Percentiles rank a stretch among this genome's conserved stretches.
phyloP scores from a whole-genome alignment of 2,113 vertebrate species.

The Hyla sarda region DNA sequence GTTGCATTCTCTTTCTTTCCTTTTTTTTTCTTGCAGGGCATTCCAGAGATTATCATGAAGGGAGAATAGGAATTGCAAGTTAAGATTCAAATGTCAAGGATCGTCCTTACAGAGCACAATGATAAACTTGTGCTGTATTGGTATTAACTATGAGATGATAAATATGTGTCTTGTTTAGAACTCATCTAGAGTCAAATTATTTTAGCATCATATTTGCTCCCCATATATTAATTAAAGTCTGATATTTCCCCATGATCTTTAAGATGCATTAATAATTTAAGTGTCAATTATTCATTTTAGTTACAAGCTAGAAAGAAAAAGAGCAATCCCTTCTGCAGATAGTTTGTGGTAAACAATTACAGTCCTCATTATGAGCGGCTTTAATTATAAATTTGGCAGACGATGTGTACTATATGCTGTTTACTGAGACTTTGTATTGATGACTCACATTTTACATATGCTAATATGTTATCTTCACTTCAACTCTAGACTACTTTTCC shows the following conservation, averaged over 20 bases:
- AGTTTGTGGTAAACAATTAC: conserved; percentile 43
- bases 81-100: background rate
- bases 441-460: conserved; percentile 39
- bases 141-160: background rate
- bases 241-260: background rate
- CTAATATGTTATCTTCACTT: background rate
- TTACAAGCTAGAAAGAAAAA: background rate
- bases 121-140: background rate
- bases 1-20: too few relatives aligned
- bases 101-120: background rate
- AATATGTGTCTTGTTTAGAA: background rate
- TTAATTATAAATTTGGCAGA: conserved; percentile 48
- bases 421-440: conserved; percentile 35
- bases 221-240: background rate
- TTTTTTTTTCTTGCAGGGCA: too few relatives aligned
- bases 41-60: too few relatives aligned
- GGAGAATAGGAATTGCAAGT: too few relatives aligned
- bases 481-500: background rate
- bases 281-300: background rate
- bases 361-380: background rate
- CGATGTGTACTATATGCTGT: conserved; percentile 25
- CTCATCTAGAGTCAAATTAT: background rate
- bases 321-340: conserved; percentile 10
- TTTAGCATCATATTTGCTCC: background rate
- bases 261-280: background rate